Base-by-base conservation (phyloP, 2,888 invertebrate genomes). In the Globia sparganii region DNA sequence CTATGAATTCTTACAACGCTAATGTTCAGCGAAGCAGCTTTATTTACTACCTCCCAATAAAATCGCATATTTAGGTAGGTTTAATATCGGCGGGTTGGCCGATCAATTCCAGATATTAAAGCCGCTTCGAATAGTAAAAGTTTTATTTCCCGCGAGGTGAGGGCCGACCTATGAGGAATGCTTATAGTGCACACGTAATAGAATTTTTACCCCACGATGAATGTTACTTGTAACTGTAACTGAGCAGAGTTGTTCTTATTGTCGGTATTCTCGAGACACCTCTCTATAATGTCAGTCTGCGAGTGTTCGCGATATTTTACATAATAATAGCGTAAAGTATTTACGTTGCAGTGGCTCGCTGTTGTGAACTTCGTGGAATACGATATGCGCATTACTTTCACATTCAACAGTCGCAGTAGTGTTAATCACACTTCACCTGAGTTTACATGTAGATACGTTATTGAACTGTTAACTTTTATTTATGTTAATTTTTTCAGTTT, bases 91-190 rank as follows among this genome's bases (percentile, higher is more conserved):
- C 77, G 67, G 28, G 43, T 15, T 37, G 66, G 66, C 28, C 80
- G 90, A 93, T 93, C 92, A 91, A 92, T 92, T 90, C 85, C 88
- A 90, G 90, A 91, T 93, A 93, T 34, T 91, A 94, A 92, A 83
- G 78, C 81, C 87, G 87, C 87, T 91, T 90, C 87, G 88, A 92
- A 91, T 91, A 90, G 91, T 93, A 92, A 94, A 93, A 93, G 88
- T 94, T 94, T 92, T 93, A 94, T 93, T 93, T 93, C 92, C 93
- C 94, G 82, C 74, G 92, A 89, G 93, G 83, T 81, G 81, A 40
- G 31, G 59, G 74, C 73, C 66, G 72, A 80, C 77, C 75, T 68
- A 25, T 69, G 73, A 67, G 66, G 65, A 70, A 82, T 72, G 77
- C 77, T 71, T 72, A 70, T 66, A 72, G 73, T 64, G 84, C 78